A percentile compares a stretch with the other conserved stretches of the same genome.
These are phyloP conservation scores for Mustela lutreola DNA, from an alignment of 2,113 vertebrate genomes.

Conservation along the genomic window DNA sequence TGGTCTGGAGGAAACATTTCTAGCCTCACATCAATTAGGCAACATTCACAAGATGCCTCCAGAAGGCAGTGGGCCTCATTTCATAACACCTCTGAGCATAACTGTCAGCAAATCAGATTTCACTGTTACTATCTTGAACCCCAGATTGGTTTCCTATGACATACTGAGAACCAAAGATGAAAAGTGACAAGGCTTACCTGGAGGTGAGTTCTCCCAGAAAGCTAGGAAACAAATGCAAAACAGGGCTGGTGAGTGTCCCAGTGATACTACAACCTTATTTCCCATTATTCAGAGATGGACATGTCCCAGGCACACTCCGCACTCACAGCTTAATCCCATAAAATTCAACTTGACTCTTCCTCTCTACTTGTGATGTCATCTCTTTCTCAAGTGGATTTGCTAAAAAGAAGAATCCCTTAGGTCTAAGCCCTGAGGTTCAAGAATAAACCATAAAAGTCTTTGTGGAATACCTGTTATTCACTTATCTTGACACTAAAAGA, in stretches of 20 bases:
- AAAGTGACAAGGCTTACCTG: conserved; percentile 84
- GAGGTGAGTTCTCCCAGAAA: conserved; percentile 90
- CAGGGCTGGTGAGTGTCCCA: not conserved
- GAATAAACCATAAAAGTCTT: not conserved
- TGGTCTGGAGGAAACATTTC: not conserved
- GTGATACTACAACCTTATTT: rapidly evolving
- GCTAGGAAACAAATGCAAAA: conserved; percentile 80
- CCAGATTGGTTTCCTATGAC: not conserved
- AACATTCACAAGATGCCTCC: rapidly evolving
- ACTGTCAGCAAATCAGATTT: not conserved
- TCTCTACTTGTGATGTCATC: not conserved
- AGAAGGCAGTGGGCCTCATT: not conserved
- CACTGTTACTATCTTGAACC: not conserved
- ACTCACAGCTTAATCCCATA: not conserved
- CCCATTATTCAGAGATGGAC: rapidly evolving
- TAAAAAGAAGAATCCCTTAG: not conserved
- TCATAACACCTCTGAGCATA: not conserved
- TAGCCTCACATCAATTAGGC: not conserved
- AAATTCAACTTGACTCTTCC: rapidly evolving
- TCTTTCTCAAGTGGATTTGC: not conserved
- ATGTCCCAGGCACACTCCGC: rapidly evolving
- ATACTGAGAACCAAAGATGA: not conserved
- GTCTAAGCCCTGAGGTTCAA: not conserved
- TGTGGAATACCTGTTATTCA: not conserved
- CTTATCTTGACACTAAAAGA: not conserved